Percentiles rank a stretch among this genome's conserved stretches.
Conservation (phyloP, 2,888 invertebrate species). For the Frankliniella fusca region DNA sequence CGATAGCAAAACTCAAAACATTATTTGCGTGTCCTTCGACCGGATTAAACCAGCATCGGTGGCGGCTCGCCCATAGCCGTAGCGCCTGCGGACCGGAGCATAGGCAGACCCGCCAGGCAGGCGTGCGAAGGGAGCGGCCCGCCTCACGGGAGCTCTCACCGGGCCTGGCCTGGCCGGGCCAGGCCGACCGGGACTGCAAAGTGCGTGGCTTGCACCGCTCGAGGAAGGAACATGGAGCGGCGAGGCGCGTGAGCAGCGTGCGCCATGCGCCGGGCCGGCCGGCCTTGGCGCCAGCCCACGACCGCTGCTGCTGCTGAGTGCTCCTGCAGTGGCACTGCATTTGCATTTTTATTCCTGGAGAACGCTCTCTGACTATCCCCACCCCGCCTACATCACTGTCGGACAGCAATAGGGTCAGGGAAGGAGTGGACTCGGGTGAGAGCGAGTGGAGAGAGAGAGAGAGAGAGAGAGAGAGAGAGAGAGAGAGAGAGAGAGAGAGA, state of each 20-base stretch:
- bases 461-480: too few species aligned
- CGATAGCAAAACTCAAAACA: too few species aligned
- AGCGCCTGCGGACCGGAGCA: not conserved
- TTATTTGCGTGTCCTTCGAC: too few species aligned
- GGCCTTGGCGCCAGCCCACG: not conserved
- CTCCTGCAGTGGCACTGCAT: not conserved
- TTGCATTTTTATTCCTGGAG: constrained; percentile 2
- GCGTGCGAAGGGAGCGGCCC: not conserved
- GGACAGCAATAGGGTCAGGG: not conserved
- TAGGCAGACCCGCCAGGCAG: not conserved
- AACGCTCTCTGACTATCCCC: not conserved
- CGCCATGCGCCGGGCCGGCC: not conserved
- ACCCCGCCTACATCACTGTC: not conserved
- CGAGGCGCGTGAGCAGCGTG: not conserved
- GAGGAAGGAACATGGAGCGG: not conserved
- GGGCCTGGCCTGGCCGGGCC: not conserved
- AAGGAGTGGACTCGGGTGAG: not conserved
- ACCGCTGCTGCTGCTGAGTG: too few species aligned
- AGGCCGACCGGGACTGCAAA: too few species aligned
- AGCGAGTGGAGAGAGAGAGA: too few species aligned
- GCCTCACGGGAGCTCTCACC: not conserved
- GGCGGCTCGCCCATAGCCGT: too few species aligned
- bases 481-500: too few species aligned
- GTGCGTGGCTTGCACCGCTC: too few species aligned
- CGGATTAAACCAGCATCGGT: too few species aligned